phyloP scores from a whole-genome alignment of 2,113 vertebrate species.

The Cepphus grylle region DNA sequence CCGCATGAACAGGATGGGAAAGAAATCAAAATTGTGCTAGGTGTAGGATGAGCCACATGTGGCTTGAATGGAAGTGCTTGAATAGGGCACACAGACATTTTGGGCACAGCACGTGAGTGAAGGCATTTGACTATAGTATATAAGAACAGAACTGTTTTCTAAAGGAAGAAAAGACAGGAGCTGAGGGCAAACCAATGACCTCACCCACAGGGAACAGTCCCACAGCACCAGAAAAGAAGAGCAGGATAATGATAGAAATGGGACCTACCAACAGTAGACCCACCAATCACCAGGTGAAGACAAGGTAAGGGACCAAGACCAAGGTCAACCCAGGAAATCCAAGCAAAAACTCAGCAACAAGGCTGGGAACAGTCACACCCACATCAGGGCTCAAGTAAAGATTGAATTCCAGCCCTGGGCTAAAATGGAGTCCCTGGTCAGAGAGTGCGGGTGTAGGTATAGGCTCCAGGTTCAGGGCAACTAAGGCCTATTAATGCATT shows the following conservation, averaged over 20 bases:
- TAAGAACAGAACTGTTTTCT: neutral
- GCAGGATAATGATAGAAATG: neutral
- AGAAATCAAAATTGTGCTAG: neutral
- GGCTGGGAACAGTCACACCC: neutral
- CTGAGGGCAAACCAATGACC: neutral
- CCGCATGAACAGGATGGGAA: neutral
- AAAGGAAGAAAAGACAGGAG: neutral
- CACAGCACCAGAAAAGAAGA: neutral
- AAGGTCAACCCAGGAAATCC: neutral
- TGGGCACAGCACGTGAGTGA: neutral
- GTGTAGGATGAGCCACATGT: neutral
- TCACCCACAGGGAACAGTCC: neutral
- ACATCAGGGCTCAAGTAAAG: neutral
- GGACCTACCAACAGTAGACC: neutral
- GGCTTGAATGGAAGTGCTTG: neutral
- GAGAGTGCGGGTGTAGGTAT: neutral
- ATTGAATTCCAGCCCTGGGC: neutral
- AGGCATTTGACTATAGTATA: neutral
- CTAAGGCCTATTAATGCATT: neutral
- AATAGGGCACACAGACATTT: neutral
- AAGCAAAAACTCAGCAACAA: neutral
- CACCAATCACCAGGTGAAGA: neutral
- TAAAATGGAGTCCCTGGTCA: neutral
- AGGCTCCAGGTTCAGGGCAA: neutral
- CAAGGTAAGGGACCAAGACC: neutral